Conservation (phyloP, 2,113 vertebrate genomes). For the Anarrhichthys ocellatus region DNA sequence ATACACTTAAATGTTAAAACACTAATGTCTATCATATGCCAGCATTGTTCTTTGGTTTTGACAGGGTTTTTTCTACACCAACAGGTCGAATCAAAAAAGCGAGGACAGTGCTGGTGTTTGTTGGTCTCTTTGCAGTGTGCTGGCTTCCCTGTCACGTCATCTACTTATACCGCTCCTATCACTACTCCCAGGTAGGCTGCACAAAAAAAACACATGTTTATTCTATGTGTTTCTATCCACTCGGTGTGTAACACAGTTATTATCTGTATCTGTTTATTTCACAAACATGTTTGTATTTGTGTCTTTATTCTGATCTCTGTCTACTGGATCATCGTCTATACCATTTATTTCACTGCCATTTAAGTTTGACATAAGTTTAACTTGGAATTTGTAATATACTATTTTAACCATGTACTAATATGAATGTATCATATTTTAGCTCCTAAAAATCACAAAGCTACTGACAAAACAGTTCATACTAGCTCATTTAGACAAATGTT, state of each 20-base stretch:
- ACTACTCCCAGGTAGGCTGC: constrained; percentile 89
- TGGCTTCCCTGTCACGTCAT: constrained; percentile 96
- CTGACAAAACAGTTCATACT: too few relatives aligned
- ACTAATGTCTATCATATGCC: not conserved
- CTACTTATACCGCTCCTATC: constrained; percentile 96
- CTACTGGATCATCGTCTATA: not conserved
- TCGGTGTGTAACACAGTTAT: not conserved
- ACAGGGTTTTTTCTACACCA: not conserved
- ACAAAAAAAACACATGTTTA: constrained; percentile 61
- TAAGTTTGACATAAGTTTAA: not conserved
- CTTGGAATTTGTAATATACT: not conserved
- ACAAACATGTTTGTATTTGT: not conserved
- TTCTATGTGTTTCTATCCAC: not conserved
- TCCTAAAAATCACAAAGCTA: not conserved
- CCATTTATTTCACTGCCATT: not conserved
- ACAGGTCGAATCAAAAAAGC: constrained; percentile 94
- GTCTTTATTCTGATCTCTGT: not conserved
- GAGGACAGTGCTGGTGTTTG: constrained; percentile 96
- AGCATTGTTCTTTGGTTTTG: not conserved
- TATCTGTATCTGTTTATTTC: not conserved
- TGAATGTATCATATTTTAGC: not conserved
- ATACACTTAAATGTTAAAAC: not conserved
- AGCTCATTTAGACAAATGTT: too few relatives aligned
- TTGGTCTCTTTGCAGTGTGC: constrained; percentile 94
- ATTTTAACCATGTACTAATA: not conserved